Conservation (phyloP, 2,797 vertebrate species). For the Protosalanx chinensis region DNA sequence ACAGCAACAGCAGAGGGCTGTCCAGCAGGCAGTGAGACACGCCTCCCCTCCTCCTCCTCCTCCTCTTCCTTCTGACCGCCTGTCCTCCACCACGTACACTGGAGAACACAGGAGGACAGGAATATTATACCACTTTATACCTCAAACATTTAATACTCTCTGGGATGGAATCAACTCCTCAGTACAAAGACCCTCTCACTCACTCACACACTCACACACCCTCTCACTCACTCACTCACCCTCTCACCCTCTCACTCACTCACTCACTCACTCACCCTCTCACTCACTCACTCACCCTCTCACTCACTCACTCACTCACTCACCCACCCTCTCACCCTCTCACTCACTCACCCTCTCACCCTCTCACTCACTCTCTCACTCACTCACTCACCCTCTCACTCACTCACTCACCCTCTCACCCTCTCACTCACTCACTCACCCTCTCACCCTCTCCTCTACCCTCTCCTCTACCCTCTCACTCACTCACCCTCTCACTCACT, state of each 20-base stretch:
- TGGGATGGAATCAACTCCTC: too few relatives aligned
- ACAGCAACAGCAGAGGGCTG: slow-evolving; percentile 91
- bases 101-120: slow-evolving; percentile 27
- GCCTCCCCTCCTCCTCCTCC: slow-evolving; percentile 72
- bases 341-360: not conserved
- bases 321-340: not conserved
- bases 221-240: too few relatives aligned
- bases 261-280: too few relatives aligned
- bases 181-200: too few relatives aligned
- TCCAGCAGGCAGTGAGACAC: slow-evolving; percentile 83
- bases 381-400: not conserved
- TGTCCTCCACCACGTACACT: slow-evolving; percentile 86
- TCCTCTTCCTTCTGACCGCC: slow-evolving; percentile 53
- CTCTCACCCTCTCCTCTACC: too few relatives aligned
- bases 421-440: too few relatives aligned
- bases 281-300: not conserved
- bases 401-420: not conserved
- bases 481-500: too few relatives aligned
- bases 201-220: too few relatives aligned
- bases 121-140: not conserved
- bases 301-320: not conserved
- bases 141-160: not conserved
- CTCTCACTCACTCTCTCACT: not conserved
- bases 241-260: not conserved
- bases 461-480: too few relatives aligned